These are phyloP conservation scores for Labeo rohita DNA, from an alignment of 2,113 vertebrate species.

Conservation along the genomic window DNA sequence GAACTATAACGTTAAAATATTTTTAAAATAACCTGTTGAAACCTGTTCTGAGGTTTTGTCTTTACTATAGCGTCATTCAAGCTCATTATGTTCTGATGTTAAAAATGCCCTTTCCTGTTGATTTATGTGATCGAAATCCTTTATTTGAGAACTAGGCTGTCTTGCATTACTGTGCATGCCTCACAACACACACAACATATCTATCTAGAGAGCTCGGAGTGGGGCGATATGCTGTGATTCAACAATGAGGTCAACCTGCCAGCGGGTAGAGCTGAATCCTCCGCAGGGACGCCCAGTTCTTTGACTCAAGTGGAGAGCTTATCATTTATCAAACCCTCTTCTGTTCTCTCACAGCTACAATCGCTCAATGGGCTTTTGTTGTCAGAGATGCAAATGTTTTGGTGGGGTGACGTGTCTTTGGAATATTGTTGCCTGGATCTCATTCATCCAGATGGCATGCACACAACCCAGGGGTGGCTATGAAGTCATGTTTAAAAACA, in stretches of 20 bases:
- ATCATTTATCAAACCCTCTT: constrained; percentile 63
- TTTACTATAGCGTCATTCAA: background rate
- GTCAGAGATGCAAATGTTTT: constrained; percentile 73
- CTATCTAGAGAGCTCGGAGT: background rate
- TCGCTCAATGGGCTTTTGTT: constrained; percentile 70
- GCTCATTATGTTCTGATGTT: background rate
- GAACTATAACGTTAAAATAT: background rate
- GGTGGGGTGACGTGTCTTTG: constrained; percentile 64
- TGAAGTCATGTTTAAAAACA: constrained; percentile 25
- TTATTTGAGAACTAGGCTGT: background rate
- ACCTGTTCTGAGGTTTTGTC: background rate
- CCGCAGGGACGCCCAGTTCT: constrained; percentile 53
- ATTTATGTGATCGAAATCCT: background rate
- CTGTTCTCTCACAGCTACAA: constrained; percentile 63
- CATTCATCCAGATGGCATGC: constrained; percentile 54
- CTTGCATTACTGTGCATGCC: background rate
- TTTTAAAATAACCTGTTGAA: background rate
- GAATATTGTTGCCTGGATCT: constrained; percentile 66
- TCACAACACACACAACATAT: constrained; percentile 4
- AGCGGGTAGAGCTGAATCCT: constrained; percentile 36
- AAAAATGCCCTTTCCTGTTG: no score
- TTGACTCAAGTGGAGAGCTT: constrained; percentile 48
- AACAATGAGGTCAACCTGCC: constrained; percentile 35
- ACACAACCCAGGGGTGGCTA: background rate
- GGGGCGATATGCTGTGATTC: background rate